Percentiles rank a stretch among this genome's conserved stretches.
These are phyloP conservation scores for Brenthis hecate DNA, from an alignment of 2,888 invertebrate genomes.

Conservation along the genomic window DNA sequence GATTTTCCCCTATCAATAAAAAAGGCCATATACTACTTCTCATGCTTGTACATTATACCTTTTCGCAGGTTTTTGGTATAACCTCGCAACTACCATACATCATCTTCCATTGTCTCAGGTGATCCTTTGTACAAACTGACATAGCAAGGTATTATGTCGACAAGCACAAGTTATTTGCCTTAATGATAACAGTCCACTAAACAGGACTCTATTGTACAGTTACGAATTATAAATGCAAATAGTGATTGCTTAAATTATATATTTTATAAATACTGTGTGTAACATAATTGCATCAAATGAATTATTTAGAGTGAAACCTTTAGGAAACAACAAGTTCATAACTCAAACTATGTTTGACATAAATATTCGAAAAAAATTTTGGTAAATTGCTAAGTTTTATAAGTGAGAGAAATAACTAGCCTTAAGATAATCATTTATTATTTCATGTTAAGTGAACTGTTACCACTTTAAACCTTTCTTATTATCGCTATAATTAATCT, in stretches of 20 bases:
- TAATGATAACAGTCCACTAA: constrained; percentile 54
- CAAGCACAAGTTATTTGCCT: constrained; percentile 61
- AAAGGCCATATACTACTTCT: constrained; percentile 60
- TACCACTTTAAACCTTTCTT: constrained; percentile 46
- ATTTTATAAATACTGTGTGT: constrained; percentile 15
- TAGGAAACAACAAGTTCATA: constrained; percentile 18
- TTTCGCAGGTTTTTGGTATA: constrained; percentile 54
- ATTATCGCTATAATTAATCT: constrained; percentile 81
- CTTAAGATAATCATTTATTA: constrained; percentile 20
- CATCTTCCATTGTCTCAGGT: constrained; percentile 73
- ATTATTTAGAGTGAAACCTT: constrained; percentile 22
- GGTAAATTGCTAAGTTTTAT: constrained; percentile 18
- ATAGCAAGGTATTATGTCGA: constrained; percentile 66
- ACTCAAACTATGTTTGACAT: constrained; percentile 22
- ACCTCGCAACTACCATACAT: constrained; percentile 73
- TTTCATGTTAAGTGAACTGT: constrained; percentile 50
- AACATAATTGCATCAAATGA: constrained; percentile 26
- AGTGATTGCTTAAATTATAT: constrained; percentile 13
- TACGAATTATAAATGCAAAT: constrained; percentile 25
- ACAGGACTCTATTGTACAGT: constrained; percentile 24
- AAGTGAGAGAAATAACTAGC: constrained; percentile 12
- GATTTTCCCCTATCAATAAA: constrained; percentile 67
- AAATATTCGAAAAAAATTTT: constrained; percentile 18
- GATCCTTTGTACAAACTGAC: constrained; percentile 73
- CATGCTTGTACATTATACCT: constrained; percentile 73